phyloP scores from a whole-genome alignment of 2,888 invertebrate genomes.

The Lobophora halterata region DNA sequence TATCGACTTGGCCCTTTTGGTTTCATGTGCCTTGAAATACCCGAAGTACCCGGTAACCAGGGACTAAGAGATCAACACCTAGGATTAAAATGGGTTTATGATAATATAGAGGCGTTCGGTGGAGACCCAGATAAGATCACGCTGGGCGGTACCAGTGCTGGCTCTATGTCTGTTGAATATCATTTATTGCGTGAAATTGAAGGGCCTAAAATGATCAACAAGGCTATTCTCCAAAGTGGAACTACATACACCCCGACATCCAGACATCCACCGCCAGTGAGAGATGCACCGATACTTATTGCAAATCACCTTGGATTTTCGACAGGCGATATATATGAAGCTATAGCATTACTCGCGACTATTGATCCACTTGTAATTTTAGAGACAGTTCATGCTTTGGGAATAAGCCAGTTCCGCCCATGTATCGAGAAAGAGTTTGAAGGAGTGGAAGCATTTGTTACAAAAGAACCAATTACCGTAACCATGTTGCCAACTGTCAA shows the following conservation, averaged over 20 bases:
- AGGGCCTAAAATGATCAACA: slow-evolving; percentile 35
- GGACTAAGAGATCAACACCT: slow-evolving; percentile 54
- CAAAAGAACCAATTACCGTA: slow-evolving; percentile 30
- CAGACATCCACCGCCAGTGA: slow-evolving; percentile 9
- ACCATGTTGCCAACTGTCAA: slow-evolving; percentile 29
- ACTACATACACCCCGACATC: slow-evolving; percentile 19
- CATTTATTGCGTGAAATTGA: slow-evolving; percentile 39
- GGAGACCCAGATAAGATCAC: slow-evolving; percentile 51
- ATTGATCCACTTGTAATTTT: slow-evolving; percentile 36
- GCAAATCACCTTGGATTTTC: slow-evolving; percentile 37
- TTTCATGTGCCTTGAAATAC: slow-evolving; percentile 54
- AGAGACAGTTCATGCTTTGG: slow-evolving; percentile 28
- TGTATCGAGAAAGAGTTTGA: slow-evolving; percentile 43
- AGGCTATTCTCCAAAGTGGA: slow-evolving; percentile 46
- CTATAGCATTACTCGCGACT: slow-evolving; percentile 37
- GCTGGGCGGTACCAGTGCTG: slow-evolving; percentile 53
- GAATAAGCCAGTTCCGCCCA: slow-evolving; percentile 28
- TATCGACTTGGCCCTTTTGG: slow-evolving; percentile 57
- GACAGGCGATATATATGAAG: slow-evolving; percentile 36
- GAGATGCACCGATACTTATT: slow-evolving; percentile 35
- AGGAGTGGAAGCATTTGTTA: slow-evolving; percentile 38
- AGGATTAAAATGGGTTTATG: slow-evolving; percentile 50
- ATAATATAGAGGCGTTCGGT: slow-evolving; percentile 53
- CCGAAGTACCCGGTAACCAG: slow-evolving; percentile 56
- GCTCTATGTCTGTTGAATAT: slow-evolving; percentile 45